These are phyloP conservation scores for Channa argus DNA, from an alignment of 2,113 vertebrate species.

Conservation along the genomic window DNA sequence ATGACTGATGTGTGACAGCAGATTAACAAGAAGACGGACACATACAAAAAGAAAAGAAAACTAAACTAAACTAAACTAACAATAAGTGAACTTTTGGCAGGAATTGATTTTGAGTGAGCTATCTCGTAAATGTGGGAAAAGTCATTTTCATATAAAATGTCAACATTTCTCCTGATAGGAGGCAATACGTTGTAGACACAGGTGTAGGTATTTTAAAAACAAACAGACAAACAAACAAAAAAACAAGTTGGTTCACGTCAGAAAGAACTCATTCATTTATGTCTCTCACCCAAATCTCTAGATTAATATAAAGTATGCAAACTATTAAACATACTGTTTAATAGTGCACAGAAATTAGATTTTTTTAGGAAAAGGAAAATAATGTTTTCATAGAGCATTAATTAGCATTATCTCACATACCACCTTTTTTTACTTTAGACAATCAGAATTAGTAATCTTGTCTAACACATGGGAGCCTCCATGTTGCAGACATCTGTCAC, in stretches of 20 bases:
- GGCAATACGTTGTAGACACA: not conserved
- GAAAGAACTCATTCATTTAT: not conserved
- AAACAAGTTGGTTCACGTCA: no score
- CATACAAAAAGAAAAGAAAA: not conserved
- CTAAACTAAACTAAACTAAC: not conserved
- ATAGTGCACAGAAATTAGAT: not conserved
- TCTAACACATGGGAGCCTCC: slow-evolving; percentile 18
- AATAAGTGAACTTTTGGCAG: not conserved
- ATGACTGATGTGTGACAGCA: not conserved
- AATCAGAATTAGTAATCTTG: slow-evolving; percentile 11
- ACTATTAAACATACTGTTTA: not conserved
- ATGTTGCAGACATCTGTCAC: slow-evolving; percentile 61
- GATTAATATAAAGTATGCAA: not conserved
- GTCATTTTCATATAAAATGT: no score
- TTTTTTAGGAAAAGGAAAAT: not conserved
- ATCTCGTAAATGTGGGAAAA: slow-evolving; percentile 2
- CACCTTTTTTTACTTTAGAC: slow-evolving; percentile 12
- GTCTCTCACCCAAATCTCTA: not conserved
- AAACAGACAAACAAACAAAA: no score
- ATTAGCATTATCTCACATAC: not conserved
- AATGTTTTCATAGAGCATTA: not conserved
- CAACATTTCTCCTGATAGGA: not conserved
- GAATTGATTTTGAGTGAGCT: not conserved
- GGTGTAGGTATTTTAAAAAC: no score
- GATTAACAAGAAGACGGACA: slow-evolving; percentile 2